Evolutionary conservation across 2,113 vertebrate species (phyloP), one percentile per base, ranked within the genome.

Genomic region (Aix galericulata): DNA sequence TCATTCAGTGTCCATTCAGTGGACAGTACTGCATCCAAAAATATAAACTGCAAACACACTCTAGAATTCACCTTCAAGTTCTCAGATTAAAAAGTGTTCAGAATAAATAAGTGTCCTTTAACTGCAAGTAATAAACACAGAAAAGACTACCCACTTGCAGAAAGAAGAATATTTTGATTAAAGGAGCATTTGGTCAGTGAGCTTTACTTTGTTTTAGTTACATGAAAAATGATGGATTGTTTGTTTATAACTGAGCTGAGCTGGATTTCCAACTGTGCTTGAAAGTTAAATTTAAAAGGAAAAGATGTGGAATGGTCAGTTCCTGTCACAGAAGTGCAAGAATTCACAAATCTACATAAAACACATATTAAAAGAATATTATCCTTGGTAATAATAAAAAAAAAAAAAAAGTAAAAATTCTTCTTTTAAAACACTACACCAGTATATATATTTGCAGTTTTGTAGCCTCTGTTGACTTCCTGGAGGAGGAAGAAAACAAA

Each of bases 171-270:
- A 66, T 86, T 75, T 87, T 92, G 29, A 23, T 66, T 76, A 63
- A 80, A 89, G 44, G 17, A 85, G 1, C 1, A 44, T 84, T 91
- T 85, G 27, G 40, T 85, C 67, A 85, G 16, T 59, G 10, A 87
- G 4, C 48, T 56, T 34, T 68, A 36, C 20, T 58, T 79, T 87
- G 38, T 58, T 95, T 59, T 67, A 8, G 3, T 78, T 93, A 77
- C 48, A 42, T 21, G 50, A 74, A 94, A 94, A 95, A 88, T 73
- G 56, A 93, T 72, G 23, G 48, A 94, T 87, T 82, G 2, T 25
- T 89, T 93, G 60, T 64, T 89, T 93, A 59, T 55, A 83, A 75
- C 9, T 68, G 17, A 94, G 82, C 48, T 93, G 68, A 94, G 31
- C 17, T 72, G 29, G 71, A 52, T 40, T 92, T 93, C 52, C 44